A percentile compares a stretch with the other conserved stretches of the same genome.
These are phyloP conservation scores for Mesitornis unicolor DNA, from an alignment of 2,113 vertebrate species.

Conservation along the genomic window DNA sequence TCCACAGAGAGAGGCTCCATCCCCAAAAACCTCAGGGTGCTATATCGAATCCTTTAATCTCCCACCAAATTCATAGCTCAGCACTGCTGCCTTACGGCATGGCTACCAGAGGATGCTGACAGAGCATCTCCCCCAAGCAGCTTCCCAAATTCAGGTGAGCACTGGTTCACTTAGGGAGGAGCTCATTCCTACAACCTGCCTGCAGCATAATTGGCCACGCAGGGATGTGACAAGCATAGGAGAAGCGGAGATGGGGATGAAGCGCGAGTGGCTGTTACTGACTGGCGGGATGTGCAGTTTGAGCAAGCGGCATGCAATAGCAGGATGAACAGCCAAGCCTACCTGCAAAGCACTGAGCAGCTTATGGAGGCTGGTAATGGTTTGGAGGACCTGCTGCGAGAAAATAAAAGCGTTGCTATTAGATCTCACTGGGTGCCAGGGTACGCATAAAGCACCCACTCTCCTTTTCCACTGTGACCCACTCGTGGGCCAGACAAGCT, in stretches of 20 bases:
- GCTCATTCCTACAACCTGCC: not conserved
- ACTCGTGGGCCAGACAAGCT: not conserved
- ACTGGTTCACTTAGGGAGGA: not conserved
- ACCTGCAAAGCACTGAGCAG: conserved; percentile 91
- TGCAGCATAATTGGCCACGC: rapidly evolving
- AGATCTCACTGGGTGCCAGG: not conserved
- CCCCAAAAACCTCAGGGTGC: not conserved
- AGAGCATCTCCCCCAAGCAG: not conserved
- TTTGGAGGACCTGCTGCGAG: conserved; percentile 85
- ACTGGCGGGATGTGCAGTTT: not conserved
- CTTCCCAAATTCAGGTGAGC: not conserved
- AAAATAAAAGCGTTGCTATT: not conserved
- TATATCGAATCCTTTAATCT: not conserved
- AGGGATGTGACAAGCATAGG: not conserved
- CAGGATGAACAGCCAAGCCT: not conserved
- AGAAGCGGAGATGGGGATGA: not conserved
- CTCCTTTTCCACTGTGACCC: not conserved
- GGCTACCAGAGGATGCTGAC: not conserved
- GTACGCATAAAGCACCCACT: not conserved
- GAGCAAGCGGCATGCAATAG: not conserved
- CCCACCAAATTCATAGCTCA: not conserved
- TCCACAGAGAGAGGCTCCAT: rapidly evolving
- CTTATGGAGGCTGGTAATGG: conserved; percentile 85
- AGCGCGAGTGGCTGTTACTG: rapidly evolving
- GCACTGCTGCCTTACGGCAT: not conserved